Percentiles rank a stretch among this genome's conserved stretches.
Conservation (phyloP, 1,140 invertebrate species). For the Luehdorfia chinensis region DNA sequence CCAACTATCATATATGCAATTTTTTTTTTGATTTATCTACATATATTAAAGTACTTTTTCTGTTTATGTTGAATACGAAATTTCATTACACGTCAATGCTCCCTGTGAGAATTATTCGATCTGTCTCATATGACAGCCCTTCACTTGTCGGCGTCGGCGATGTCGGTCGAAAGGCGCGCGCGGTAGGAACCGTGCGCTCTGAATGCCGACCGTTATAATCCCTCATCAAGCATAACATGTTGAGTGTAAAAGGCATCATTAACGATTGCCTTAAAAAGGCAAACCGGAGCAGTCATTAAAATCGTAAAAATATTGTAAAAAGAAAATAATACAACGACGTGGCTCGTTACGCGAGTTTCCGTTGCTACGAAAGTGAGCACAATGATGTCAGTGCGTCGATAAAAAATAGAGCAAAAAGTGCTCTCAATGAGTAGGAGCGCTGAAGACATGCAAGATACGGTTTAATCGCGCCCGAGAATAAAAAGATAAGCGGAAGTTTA, state of each 20-base stretch:
- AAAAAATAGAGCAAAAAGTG: constrained; percentile 64
- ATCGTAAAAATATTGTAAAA: constrained; percentile 65
- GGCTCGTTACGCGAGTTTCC: constrained; percentile 69
- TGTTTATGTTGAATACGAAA: constrained; percentile 33
- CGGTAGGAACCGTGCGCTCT: constrained; percentile 35
- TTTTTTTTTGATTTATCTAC: no score
- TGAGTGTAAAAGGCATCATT: constrained; percentile 71
- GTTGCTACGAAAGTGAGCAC: constrained; percentile 70
- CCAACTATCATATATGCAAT: constrained; percentile 28
- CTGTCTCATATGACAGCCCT: constrained; percentile 65
- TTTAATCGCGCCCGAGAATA: constrained; percentile 40
- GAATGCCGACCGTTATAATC: constrained; percentile 64
- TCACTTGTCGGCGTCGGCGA: constrained; percentile 43
- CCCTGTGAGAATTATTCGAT: constrained; percentile 61
- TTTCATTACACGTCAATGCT: constrained; percentile 51
- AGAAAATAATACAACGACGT: constrained; percentile 55
- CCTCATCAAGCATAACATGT: constrained; percentile 64
- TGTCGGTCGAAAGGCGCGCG: constrained; percentile 37
- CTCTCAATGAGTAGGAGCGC: constrained; percentile 48
- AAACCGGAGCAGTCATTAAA: constrained; percentile 71
- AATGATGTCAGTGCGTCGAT: constrained; percentile 58
- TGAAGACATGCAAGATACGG: constrained; percentile 40
- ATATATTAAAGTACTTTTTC: constrained; percentile 37
- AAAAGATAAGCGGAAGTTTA: constrained; percentile 52
- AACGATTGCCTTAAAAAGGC: constrained; percentile 71